Evolutionary conservation across 2,888 invertebrate species (phyloP).

Genomic region (Eupeodes luniger): DNA sequence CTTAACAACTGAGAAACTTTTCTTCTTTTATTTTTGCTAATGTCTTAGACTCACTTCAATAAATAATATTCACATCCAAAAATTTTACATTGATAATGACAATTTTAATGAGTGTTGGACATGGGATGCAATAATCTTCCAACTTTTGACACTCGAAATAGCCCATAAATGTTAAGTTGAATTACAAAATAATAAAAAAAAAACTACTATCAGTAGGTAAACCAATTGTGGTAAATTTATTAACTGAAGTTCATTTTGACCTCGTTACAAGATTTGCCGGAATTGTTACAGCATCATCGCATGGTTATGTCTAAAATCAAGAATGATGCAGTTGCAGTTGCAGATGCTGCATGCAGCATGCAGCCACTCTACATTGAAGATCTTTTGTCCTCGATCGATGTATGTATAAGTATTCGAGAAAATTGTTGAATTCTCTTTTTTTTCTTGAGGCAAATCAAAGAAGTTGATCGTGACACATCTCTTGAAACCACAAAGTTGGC

Average conservation of each 20-base stretch:
- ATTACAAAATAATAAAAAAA: not conserved
- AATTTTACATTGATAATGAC: slow-evolving; percentile 6
- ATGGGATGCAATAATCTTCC: not conserved
- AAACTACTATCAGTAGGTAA: slow-evolving; percentile 2
- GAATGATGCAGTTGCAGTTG: slow-evolving; percentile 11
- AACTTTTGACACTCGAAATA: slow-evolving; percentile 45
- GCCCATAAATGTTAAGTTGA: slow-evolving; percentile 32
- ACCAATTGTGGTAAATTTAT: slow-evolving; percentile 40
- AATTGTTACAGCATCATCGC: slow-evolving; percentile 59
- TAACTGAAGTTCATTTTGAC: slow-evolving; percentile 48
- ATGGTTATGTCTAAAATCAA: slow-evolving; percentile 16
- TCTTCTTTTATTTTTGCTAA: slow-evolving; percentile 9
- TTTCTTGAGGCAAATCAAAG: slow-evolving; percentile 46
- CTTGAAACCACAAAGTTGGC: slow-evolving; percentile 56
- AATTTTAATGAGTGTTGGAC: slow-evolving; percentile 15
- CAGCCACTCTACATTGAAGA: not conserved
- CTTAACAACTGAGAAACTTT: slow-evolving; percentile 5
- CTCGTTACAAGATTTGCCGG: slow-evolving; percentile 45
- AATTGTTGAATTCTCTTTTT: slow-evolving; percentile 38
- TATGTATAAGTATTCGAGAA: slow-evolving; percentile 34
- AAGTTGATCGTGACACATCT: slow-evolving; percentile 72
- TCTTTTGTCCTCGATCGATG: slow-evolving; percentile 58
- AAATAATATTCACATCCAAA: not conserved
- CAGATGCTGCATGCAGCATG: not conserved
- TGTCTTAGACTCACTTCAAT: not conserved